A percentile compares a stretch with the other conserved stretches of the same genome.
Evolutionary conservation across 30 jellyfish, hydroid and myxozoan genomes (phyloP).

Genomic region (Rhopilema esculentum): DNA sequence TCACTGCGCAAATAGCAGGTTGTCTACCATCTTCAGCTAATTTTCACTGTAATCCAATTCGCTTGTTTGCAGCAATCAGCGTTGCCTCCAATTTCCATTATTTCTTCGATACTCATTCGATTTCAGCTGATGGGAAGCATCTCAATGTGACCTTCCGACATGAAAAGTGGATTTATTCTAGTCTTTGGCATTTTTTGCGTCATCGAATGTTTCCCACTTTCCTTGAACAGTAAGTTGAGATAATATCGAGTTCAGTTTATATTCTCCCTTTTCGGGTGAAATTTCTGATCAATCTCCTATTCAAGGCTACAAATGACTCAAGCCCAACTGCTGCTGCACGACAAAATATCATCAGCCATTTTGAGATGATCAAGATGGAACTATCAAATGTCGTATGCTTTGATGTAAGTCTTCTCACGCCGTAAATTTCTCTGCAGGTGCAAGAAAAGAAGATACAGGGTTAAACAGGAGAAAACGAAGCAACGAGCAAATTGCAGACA

Average conservation of each 20-base stretch:
- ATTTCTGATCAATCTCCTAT: too few species aligned
- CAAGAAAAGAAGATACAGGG: not conserved
- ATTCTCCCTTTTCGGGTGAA: too few species aligned
- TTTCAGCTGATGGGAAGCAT: not conserved
- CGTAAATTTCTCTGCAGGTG: not conserved
- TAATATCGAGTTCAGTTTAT: too few species aligned
- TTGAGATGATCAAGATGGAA: too few species aligned
- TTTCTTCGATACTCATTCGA: not conserved
- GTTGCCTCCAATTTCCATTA: not conserved
- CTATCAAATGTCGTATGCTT: too few species aligned
- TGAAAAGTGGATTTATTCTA: conserved; percentile 21
- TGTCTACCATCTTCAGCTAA: not conserved
- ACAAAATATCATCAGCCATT: too few species aligned
- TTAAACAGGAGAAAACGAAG: conserved; percentile 40
- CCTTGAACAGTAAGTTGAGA: conserved; percentile 5
- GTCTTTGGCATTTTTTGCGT: conserved; percentile 26
- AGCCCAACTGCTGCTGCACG: too few species aligned
- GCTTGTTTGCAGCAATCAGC: not conserved
- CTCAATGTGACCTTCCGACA: not conserved
- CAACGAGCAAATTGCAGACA: conserved; percentile 62
- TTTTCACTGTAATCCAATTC: not conserved
- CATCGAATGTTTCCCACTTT: conserved; percentile 33
- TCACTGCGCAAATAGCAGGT: conserved; percentile 16
- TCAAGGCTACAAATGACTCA: too few species aligned
- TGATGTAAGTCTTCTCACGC: not conserved